phyloP scores from a whole-genome alignment of 2,797 vertebrate species.

The Falco rusticolus region DNA sequence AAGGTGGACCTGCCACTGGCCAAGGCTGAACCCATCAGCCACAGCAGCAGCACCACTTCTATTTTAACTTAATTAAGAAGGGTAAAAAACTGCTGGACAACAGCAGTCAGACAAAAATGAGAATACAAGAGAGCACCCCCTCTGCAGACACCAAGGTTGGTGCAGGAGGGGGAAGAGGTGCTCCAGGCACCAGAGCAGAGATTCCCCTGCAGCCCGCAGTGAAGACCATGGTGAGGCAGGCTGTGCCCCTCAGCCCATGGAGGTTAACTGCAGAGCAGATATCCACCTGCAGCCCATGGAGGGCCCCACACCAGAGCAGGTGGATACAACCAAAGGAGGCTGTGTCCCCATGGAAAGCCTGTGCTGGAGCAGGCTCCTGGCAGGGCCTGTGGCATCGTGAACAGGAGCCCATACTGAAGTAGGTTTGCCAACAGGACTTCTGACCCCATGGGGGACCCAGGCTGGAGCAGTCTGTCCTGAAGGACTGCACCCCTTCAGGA shows the following conservation, averaged over 20 bases:
- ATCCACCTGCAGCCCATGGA: fast-evolving
- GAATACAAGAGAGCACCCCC: neutral
- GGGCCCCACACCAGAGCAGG: too few species aligned
- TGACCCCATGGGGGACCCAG: neutral
- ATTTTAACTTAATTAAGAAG: too few species aligned
- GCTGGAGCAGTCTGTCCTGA: too few species aligned
- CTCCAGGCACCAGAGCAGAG: neutral
- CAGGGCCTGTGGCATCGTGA: neutral
- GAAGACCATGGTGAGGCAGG: too few species aligned
- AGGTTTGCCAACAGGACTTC: neutral
- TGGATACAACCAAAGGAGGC: fast-evolving
- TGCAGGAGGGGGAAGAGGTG: neutral
- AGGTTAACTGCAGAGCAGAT: neutral
- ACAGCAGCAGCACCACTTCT: too few species aligned
- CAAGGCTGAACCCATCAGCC: neutral
- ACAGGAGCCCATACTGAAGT: neutral
- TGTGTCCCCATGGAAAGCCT: neutral
- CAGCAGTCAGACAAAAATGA: neutral
- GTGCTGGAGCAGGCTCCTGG: neutral
- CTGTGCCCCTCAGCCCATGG: neutral
- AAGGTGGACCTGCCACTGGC: neutral
- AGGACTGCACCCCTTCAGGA: too few species aligned
- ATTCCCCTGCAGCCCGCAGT: neutral
- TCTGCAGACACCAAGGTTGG: neutral
- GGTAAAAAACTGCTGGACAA: neutral